Percentiles rank a stretch among this genome's conserved stretches.
Conservation (phyloP, 1,140 invertebrate species). For the Coptotermes formosanus region DNA sequence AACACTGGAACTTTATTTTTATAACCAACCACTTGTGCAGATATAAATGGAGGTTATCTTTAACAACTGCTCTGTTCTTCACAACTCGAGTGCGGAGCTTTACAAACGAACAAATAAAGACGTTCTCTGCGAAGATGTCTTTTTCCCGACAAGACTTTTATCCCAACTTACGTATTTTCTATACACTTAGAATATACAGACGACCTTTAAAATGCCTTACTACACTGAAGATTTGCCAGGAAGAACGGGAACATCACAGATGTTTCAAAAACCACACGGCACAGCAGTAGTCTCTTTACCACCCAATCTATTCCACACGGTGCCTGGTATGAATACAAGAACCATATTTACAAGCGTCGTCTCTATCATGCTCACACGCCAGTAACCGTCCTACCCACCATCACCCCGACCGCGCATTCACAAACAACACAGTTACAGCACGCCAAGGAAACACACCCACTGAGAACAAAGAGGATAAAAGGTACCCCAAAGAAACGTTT, state of each 20-base stretch:
- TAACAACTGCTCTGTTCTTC: neutral
- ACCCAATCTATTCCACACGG: conserved; percentile 4
- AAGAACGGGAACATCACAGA: neutral
- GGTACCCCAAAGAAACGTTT: neutral
- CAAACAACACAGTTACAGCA: too few relatives aligned
- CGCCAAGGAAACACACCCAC: neutral
- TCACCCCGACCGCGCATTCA: too few relatives aligned
- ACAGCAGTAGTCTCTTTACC: neutral
- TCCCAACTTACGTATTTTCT: too few relatives aligned
- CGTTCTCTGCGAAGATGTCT: neutral
- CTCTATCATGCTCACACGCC: neutral
- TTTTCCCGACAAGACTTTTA: too few relatives aligned
- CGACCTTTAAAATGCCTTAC: neutral
- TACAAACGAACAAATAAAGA: neutral
- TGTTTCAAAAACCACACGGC: neutral
- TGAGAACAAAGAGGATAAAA: too few relatives aligned
- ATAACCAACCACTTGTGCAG: too few relatives aligned
- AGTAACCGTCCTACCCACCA: too few relatives aligned
- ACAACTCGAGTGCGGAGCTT: neutral
- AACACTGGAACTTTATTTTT: too few relatives aligned
- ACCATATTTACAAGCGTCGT: neutral
- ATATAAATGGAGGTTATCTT: neutral
- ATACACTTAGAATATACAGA: too few relatives aligned
- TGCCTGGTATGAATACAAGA: conserved; percentile 18
- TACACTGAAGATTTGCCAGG: neutral